These are phyloP conservation scores for Chamaea fasciata DNA, from an alignment of 2,113 vertebrate genomes.

Conservation along the genomic window DNA sequence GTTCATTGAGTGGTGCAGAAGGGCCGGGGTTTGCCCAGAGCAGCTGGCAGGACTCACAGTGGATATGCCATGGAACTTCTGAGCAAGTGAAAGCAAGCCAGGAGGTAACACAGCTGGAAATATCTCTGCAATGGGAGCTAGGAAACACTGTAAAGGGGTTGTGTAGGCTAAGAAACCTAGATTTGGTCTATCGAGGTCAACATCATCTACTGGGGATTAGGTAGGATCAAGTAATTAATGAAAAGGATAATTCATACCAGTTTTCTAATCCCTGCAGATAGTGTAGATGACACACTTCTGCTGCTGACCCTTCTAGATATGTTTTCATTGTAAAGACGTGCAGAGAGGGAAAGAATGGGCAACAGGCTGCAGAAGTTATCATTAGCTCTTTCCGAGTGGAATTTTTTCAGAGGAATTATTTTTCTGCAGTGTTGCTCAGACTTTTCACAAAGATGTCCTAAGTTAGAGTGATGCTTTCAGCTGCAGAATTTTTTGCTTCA, in stretches of 20 bases:
- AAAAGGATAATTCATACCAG: slow-evolving; percentile 23
- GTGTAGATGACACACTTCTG: slow-evolving; percentile 20
- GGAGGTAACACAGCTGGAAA: not conserved
- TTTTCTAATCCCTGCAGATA: slow-evolving; percentile 23
- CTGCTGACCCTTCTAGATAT: not conserved
- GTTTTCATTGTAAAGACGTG: not conserved
- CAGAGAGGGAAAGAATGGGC: not conserved
- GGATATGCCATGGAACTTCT: not conserved
- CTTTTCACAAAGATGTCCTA: not conserved
- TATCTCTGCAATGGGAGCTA: not conserved
- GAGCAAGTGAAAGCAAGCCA: not conserved
- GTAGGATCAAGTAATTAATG: slow-evolving; percentile 53
- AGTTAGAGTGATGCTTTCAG: not conserved
- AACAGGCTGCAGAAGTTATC: not conserved
- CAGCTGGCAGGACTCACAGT: not conserved
- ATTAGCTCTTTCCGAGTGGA: accelerated
- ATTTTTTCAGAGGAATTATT: not conserved
- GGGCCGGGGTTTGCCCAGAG: not conserved
- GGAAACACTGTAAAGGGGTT: not conserved
- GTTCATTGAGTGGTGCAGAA: accelerated
- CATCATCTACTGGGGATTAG: not conserved
- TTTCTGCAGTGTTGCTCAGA: not conserved
- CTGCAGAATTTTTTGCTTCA: not conserved
- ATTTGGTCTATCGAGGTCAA: slow-evolving; percentile 21
- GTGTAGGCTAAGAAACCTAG: not conserved